Base-by-base conservation (phyloP, 2,888 invertebrate genomes). In the Zaprionus lineosus region DNA sequence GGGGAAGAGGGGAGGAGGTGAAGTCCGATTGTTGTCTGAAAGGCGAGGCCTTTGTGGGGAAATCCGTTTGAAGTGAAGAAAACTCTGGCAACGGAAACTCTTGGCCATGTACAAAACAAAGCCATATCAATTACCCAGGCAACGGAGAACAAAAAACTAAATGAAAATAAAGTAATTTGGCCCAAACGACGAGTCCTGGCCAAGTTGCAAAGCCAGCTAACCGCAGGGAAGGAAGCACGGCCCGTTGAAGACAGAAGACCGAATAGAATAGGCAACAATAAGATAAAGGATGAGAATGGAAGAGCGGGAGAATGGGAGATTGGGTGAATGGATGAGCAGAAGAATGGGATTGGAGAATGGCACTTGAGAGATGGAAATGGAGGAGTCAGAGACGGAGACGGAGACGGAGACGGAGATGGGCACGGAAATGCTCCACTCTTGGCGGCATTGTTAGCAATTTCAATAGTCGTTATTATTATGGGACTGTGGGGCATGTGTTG, bases 391-490 rank as follows among this genome's bases (percentile, higher is more conserved):
- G n/a, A n/a, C n/a, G n/a, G n/a, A n/a, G n/a, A n/a, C n/a, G n/a
- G n/a, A n/a, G n/a, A n/a, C n/a, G n/a, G n/a, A n/a, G n/a, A n/a
- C n/a, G n/a, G n/a, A n/a, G n/a, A n/a, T n/a, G n/a, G n/a, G n/a
- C n/a, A 50, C 81, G 74, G 82, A 73, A 73, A 62, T 57, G 61
- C 39, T 56, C 39, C 28, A 1, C 24, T 24, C 4, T 37, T 29
- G 29, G 26, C 16, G 15, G 58, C 63, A 64, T 77, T 77, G 77
- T 77, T 84, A 52, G 52, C 82, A 65, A 84, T 81, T 68, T 68
- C 74, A 84, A 84, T 76, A 63, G 60, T 65, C 73, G 59, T 79
- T 73, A 84, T 77, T 77, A 81, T 79, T 60, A 65, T 58, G 68
- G 62, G 18, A 21, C 28, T 15, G 21, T 8, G 70, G 64, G 62